Conservation (phyloP, 2,113 vertebrate species). For the human (Homo sapiens) region DNA sequence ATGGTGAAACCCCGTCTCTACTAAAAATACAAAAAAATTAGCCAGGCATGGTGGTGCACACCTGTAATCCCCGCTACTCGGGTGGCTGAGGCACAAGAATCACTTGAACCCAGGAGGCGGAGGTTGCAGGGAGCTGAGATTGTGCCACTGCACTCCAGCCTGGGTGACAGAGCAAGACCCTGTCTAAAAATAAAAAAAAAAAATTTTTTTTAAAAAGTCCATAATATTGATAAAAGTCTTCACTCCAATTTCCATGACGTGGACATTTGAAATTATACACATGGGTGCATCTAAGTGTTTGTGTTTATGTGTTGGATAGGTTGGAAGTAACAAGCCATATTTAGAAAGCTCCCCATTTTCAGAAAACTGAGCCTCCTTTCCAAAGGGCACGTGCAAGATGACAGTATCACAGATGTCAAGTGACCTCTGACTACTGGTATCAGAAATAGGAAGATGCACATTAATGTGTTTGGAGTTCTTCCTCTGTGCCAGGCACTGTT, state of each 20-base stretch:
- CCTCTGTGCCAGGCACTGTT: neutral
- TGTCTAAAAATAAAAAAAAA: neutral
- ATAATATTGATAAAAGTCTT: neutral
- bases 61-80: neutral
- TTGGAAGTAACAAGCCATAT: neutral
- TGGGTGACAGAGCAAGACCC: neutral
- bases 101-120: neutral
- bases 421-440: neutral
- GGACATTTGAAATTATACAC: neutral
- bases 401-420: neutral
- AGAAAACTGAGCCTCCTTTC: conserved; percentile 9
- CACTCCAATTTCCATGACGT: neutral
- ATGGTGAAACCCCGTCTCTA: neutral
- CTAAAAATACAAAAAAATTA: neutral
- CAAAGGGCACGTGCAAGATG: neutral
- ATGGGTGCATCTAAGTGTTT: neutral
- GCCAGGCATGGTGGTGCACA: neutral
- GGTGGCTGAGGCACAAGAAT: neutral
- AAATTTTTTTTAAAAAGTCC: too few species aligned
- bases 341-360: neutral
- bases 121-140: neutral
- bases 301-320: neutral
- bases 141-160: neutral
- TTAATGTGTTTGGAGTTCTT: neutral
- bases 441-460: neutral